Evolutionary conservation across 1,140 invertebrate species (phyloP).

Genomic region (Drosophila takahashii): DNA sequence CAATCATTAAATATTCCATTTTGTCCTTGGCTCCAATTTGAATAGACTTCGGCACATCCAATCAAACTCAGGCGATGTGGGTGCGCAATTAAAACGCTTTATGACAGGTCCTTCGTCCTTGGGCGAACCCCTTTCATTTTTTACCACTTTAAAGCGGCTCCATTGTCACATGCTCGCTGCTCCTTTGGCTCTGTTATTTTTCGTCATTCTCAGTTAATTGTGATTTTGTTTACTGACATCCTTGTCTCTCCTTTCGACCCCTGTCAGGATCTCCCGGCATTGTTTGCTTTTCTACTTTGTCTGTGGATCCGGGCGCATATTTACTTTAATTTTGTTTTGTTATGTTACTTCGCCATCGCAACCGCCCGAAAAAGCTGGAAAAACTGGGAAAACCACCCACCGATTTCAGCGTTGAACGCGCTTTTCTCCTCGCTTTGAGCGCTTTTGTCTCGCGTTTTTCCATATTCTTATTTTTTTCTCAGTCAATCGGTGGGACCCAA

Average conservation of each 20-base stretch:
- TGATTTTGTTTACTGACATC: constrained; percentile 77
- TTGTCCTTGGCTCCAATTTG: constrained; percentile 20
- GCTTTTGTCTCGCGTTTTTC: constrained; percentile 35
- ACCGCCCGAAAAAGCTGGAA: constrained; percentile 10
- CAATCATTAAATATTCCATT: constrained; percentile 28
- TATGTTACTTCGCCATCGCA: constrained; percentile 31
- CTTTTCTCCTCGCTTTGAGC: constrained; percentile 36
- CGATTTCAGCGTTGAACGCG: constrained; percentile 68
- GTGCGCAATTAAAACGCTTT: constrained; percentile 71
- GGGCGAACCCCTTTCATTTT: constrained; percentile 47
- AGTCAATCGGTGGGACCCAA: constrained; percentile 41
- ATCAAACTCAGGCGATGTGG: constrained; percentile 35
- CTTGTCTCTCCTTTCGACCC: constrained; percentile 26
- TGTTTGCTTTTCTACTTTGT: constrained; percentile 78
- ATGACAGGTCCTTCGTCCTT: constrained; percentile 58
- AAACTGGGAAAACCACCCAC: constrained; percentile 15
- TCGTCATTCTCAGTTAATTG: constrained; percentile 79
- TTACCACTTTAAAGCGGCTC: constrained; percentile 54
- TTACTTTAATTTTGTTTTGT: constrained; percentile 77
- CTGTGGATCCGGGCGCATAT: constrained; percentile 66
- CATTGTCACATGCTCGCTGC: constrained; percentile 44
- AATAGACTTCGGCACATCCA: constrained; percentile 18
- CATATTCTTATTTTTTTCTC: neutral
- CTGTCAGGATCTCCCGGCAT: constrained; percentile 26
- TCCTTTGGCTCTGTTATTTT: constrained; percentile 41